Evolutionary conservation across 2,797 vertebrate genomes (phyloP).

Genomic region (Gymnopithys bicolor): DNA sequence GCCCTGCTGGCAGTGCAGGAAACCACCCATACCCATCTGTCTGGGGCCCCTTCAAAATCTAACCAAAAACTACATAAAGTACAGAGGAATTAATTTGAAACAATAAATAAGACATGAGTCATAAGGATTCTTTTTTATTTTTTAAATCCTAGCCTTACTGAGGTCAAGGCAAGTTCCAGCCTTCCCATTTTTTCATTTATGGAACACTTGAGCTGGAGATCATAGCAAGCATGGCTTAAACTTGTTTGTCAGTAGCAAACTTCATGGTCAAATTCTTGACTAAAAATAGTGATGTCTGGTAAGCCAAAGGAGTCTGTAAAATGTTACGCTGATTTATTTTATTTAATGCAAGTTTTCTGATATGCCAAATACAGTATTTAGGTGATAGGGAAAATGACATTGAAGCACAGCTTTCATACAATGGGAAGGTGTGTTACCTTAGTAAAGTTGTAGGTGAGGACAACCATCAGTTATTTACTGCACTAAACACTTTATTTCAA

Average conservation of each 20-base stretch:
- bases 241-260: neutral
- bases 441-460: neutral
- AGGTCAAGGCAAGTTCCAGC: neutral
- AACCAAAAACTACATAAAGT: neutral
- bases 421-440: neutral
- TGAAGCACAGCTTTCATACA: neutral
- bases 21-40: neutral
- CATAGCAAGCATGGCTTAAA: neutral
- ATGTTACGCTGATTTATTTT: neutral
- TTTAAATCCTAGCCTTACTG: neutral
- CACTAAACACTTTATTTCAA: neutral
- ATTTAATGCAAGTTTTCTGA: neutral
- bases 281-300: neutral
- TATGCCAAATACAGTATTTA: neutral
- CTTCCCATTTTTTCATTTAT: neutral
- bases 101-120: neutral
- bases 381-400: neutral
- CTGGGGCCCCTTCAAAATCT: neutral
- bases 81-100: neutral
- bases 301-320: neutral
- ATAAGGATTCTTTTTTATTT: neutral
- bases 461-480: neutral
- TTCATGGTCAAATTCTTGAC: neutral
- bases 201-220: neutral
- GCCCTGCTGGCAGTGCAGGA: neutral